Conservation (phyloP, 2,113 vertebrate species). For the Gavia stellata region DNA sequence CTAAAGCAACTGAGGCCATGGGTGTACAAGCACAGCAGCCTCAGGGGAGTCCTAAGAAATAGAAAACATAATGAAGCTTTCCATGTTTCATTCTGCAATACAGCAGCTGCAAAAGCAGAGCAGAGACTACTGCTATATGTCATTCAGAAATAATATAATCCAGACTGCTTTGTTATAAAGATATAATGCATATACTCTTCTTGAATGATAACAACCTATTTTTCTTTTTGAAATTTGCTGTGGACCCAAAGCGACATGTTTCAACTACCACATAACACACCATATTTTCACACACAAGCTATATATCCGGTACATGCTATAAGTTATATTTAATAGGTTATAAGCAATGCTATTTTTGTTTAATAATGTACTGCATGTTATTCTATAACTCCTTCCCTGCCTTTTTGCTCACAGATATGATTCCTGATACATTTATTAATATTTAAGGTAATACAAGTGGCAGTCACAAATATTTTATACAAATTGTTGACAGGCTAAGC, state of each 20-base stretch:
- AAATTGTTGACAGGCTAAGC: background rate
- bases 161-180: background rate
- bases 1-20: background rate
- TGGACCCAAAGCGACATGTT: background rate
- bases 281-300: background rate
- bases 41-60: background rate
- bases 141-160: background rate
- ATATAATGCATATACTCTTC: background rate
- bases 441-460: background rate
- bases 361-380: background rate
- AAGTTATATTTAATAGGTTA: background rate
- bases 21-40: background rate
- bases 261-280: background rate
- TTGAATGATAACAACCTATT: background rate
- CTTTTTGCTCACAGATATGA: background rate
- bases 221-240: background rate
- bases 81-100: background rate
- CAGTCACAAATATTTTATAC: background rate
- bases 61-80: background rate
- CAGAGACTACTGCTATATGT: background rate
- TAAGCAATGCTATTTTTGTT: background rate
- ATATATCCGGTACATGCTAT: background rate
- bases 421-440: background rate
- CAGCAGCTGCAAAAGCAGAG: background rate
- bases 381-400: background rate